Conservation (phyloP, 2,797 vertebrate genomes). For the Picus viridis region DNA sequence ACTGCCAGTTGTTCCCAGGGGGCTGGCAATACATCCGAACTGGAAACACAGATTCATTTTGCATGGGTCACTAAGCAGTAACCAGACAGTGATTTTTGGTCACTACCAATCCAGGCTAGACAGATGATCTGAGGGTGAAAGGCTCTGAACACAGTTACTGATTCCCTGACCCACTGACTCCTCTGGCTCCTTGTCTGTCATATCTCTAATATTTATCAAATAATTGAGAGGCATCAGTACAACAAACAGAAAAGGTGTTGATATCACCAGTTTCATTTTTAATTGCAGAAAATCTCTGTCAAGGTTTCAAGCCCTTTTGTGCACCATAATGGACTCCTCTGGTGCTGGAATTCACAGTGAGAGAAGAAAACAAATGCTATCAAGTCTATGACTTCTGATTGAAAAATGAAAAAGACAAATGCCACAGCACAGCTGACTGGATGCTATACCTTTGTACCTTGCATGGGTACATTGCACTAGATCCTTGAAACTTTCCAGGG, state of each 20-base stretch:
- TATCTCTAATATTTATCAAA: constrained; percentile 10
- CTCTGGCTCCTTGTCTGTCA: not conserved
- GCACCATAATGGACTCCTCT: constrained; percentile 20
- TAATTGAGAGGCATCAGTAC: constrained; percentile 20
- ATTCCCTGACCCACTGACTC: not conserved
- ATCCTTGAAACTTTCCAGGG: not conserved
- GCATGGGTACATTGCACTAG: not conserved
- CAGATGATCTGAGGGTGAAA: not conserved
- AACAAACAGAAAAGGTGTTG: constrained; percentile 22
- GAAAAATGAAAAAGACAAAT: constrained; percentile 31
- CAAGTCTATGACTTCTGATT: constrained; percentile 23
- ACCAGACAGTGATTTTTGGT: not conserved
- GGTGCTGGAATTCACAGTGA: not conserved
- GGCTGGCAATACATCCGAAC: not conserved
- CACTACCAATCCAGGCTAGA: not conserved
- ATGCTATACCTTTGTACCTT: not conserved
- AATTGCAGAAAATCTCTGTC: constrained; percentile 59
- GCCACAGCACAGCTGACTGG: not conserved
- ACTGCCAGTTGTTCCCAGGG: not conserved
- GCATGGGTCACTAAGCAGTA: not conserved
- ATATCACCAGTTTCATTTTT: constrained; percentile 57
- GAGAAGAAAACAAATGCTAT: constrained; percentile 34
- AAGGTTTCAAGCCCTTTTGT: constrained; percentile 54
- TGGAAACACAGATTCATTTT: not conserved
- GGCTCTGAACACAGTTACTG: not conserved